These are phyloP conservation scores for Cosmia trapezina DNA, from an alignment of 2,888 invertebrate genomes.

Conservation along the genomic window DNA sequence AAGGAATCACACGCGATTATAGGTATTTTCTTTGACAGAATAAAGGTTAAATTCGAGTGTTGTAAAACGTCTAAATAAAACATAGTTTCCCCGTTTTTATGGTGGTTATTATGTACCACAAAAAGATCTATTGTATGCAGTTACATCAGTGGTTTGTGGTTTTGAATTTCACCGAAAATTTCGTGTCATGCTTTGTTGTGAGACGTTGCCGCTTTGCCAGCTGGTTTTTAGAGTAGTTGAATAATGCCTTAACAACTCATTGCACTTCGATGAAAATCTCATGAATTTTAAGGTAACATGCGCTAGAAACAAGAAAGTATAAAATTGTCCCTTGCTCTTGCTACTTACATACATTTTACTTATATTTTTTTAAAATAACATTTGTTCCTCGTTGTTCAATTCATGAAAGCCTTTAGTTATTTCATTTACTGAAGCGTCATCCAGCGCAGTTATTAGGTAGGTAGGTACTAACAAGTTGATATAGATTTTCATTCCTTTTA, in stretches of 20 bases:
- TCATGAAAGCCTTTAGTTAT: not conserved
- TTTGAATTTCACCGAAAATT: constrained; percentile 48
- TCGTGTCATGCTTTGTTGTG: constrained; percentile 25
- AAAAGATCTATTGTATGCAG: constrained; percentile 38
- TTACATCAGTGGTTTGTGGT: constrained; percentile 55
- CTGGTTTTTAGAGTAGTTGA: constrained; percentile 10
- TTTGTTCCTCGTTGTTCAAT: not conserved
- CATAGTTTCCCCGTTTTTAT: constrained; percentile 42
- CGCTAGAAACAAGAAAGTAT: constrained; percentile 8
- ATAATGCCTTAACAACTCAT: constrained; percentile 23
- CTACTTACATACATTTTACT: not conserved
- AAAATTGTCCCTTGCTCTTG: not conserved
- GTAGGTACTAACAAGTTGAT: not conserved
- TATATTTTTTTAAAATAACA: constrained; percentile 8
- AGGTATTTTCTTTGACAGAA: constrained; percentile 5
- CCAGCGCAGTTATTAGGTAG: not conserved
- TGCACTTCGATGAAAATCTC: constrained; percentile 13
- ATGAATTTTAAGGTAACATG: not conserved
- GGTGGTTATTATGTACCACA: constrained; percentile 32
- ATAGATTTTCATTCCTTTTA: not conserved
- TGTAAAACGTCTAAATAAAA: constrained; percentile 9
- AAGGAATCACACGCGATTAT: constrained; percentile 28
- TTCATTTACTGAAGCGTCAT: too few species aligned
- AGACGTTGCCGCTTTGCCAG: constrained; percentile 1
- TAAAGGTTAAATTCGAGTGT: constrained; percentile 37